Base-by-base conservation (phyloP, 2,797 vertebrate genomes). In the Siniperca scherzeri region DNA sequence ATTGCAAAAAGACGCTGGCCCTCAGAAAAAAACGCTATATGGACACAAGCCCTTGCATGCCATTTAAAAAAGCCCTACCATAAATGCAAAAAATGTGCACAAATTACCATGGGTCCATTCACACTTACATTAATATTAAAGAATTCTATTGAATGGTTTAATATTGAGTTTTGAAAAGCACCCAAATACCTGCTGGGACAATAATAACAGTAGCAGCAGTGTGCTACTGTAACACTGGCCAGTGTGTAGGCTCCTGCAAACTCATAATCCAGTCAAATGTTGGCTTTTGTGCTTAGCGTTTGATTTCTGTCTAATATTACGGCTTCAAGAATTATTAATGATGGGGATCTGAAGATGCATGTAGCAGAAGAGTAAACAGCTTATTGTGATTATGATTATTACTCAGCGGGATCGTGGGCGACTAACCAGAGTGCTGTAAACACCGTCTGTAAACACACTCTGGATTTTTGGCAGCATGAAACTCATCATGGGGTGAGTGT, bases 381-480 rank as follows among this genome's bases (percentile, higher is more conserved):
- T 86, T 84, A 73, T 76, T 61, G 77, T 55, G 78, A 65, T 48
- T 70, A 74, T 66, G 75, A 81, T 78, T 74, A 66, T 67, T 48
- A 62, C 74, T 84, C 81, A 57, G 77, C 27, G 14, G 82, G 84
- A 82, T 76, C 52, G 50, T 21, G 68, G 68, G 73, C 25, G 33
- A 50, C 70, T 27, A 62, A 70, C 61, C 83, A 56, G 57, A 69
- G 75, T 27, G 67, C 64, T 67, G 81, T 87, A 67, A 88, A 85
- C 79, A 88, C 64, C 12, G 52, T 82, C 77, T 87, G 84, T 83
- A 87, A 87, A 85, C 81, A 65, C 86, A 67, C 73, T 74, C 60
- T 72, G 80, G 87, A 86, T 81, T 78, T 82, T 50, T 93, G 89
- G 84, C 88, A 83, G 55, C 52, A 27, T 25, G 72, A 80, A 71